Evolutionary conservation across 2,113 vertebrate species (phyloP).

Genomic region (Candoia aspera): DNA sequence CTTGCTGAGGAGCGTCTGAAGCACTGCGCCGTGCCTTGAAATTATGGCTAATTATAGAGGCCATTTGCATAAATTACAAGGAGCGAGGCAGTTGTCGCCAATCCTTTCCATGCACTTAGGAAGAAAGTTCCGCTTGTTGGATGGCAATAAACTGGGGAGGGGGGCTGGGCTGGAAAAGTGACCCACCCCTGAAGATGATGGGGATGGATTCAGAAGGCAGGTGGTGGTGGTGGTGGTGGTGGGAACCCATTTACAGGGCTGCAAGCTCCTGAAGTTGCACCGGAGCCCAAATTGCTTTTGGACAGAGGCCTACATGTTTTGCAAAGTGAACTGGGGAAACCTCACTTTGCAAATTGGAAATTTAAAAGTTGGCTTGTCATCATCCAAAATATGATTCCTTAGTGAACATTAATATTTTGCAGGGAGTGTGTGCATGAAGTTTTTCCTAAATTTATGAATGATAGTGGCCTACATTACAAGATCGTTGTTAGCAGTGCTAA

Average conservation of each 20-base stretch:
- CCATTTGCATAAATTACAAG: slow-evolving; percentile 81
- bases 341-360: not conserved
- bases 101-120: slow-evolving; percentile 76
- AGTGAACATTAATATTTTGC: not conserved
- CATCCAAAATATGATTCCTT: not conserved
- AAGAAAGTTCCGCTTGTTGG: slow-evolving; percentile 61
- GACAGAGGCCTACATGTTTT: not conserved
- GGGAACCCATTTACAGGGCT: too few relatives aligned
- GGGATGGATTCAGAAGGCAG: not conserved
- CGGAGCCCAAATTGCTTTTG: not conserved
- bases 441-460: not conserved
- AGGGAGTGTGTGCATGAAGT: not conserved
- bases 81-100: slow-evolving; percentile 77
- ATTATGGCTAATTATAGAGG: slow-evolving; percentile 86
- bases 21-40: slow-evolving; percentile 79
- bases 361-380: not conserved
- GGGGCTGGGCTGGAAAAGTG: not conserved
- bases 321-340: not conserved
- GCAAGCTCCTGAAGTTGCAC: not conserved
- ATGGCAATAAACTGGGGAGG: slow-evolving; percentile 4
- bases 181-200: not conserved
- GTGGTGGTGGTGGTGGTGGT: too few relatives aligned
- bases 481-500: not conserved
- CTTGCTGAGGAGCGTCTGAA: slow-evolving; percentile 76
- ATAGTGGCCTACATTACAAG: not conserved